A percentile compares a stretch with the other conserved stretches of the same genome.
Evolutionary conservation across 2,113 vertebrate genomes (phyloP).

Genomic region (Noctilio leporinus): DNA sequence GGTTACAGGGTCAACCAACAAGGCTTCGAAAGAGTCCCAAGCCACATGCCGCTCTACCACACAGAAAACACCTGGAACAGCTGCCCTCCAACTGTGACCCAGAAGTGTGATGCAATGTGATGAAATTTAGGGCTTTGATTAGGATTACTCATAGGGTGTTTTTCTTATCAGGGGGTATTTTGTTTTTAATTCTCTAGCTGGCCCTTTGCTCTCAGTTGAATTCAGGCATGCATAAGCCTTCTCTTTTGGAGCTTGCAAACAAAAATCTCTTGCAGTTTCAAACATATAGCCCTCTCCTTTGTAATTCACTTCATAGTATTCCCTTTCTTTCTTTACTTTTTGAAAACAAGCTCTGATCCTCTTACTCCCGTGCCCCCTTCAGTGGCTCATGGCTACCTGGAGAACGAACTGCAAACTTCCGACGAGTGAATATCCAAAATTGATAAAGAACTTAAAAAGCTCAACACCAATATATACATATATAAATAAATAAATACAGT

Average conservation of each 20-base stretch:
- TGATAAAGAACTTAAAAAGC: not conserved
- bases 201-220: conserved; percentile 1
- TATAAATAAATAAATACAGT: too few species aligned
- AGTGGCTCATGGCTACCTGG: not conserved
- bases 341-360: conserved; percentile 34
- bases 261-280: conserved; percentile 43
- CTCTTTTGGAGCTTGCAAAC: conserved; percentile 21
- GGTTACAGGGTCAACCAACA: not conserved
- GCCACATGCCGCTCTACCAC: not conserved
- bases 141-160: not conserved
- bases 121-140: conserved; percentile 25
- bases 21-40: not conserved
- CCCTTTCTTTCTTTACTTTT: conserved; percentile 2
- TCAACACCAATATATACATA: not conserved
- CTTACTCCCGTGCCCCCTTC: not conserved
- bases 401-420: not conserved
- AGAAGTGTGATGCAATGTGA: not conserved
- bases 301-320: not conserved
- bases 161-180: not conserved
- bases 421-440: not conserved
- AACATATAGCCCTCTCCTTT: conserved; percentile 12
- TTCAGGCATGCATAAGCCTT: not conserved
- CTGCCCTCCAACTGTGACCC: not conserved
- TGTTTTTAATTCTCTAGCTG: not conserved
- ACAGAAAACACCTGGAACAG: not conserved